Base-by-base conservation (phyloP, 1,140 invertebrate genomes). In the Drosophila quadrilineata region DNA sequence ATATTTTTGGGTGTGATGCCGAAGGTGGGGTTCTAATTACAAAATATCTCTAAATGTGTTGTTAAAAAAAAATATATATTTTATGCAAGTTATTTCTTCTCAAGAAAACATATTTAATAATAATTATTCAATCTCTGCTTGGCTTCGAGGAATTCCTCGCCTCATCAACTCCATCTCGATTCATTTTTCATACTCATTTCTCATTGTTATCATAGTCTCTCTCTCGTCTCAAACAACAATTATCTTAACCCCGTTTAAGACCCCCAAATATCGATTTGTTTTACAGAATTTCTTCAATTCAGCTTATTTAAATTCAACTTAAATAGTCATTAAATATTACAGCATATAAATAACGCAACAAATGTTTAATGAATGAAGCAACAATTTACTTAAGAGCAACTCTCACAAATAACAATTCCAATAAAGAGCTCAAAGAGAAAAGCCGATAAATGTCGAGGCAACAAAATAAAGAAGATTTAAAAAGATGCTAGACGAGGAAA, bases 251-350 rank as follows among this genome's bases (percentile, higher is more conserved):
- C n/a, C n/a, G n/a, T n/a, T n/a, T n/a, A n/a, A n/a, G n/a, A n/a
- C n/a, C n/a, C n/a, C n/a, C n/a, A n/a, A 3, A 43, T 43, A 12
- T 31, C 8, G 8, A 29, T 8, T 22, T n/a, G 10, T 4, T 41
- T 4, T 24, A 16, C 12, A 6, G 6, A 6, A 19, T 31, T 6
- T 6, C 45, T 3, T 17, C 14, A 21, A 19, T 21, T 38, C 21
- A 21, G 40, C 10, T 53, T 29, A 14, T 16, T 21, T 49, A 36
- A 50, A 36, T 19, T 33, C 21, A 14, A 24, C 9, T 5, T n/a
- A 26, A 54, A 43, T 54, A 12, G 16, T 33, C 38, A 16, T 41
- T 54, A 43, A 54, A 41, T 53, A 41, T 17, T 40, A 16, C 49
- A n/a, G 33, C 14, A 26, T 14, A 29, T 26, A 53, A 16, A 38